A percentile compares a stretch with the other conserved stretches of the same genome.
These are phyloP conservation scores for Hipparchia sbordonii DNA, from an alignment of 2,888 invertebrate species.

Conservation along the genomic window DNA sequence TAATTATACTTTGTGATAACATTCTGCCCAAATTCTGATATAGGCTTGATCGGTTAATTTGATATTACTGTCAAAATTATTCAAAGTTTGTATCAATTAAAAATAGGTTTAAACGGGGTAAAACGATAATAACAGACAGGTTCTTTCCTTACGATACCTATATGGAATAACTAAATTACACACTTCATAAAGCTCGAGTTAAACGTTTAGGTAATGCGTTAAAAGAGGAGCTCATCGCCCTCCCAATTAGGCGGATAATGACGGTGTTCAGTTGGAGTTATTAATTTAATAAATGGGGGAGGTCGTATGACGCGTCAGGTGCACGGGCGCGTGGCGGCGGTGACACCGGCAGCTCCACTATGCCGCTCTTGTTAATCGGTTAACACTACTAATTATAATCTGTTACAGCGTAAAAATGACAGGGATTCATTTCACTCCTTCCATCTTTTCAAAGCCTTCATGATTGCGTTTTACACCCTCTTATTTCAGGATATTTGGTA, in stretches of 20 bases:
- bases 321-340: slow-evolving; percentile 47
- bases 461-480: too few relatives aligned
- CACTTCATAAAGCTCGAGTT: slow-evolving; percentile 76
- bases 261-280: slow-evolving; percentile 78
- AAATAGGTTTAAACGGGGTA: slow-evolving; percentile 12
- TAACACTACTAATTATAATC: slow-evolving; percentile 7
- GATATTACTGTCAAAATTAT: slow-evolving; percentile 38
- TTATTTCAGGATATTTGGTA: too few relatives aligned
- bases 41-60: slow-evolving; percentile 51
- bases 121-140: slow-evolving; percentile 10
- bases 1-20: slow-evolving; percentile 69
- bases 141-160: slow-evolving; percentile 7
- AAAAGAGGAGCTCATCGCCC: slow-evolving; percentile 76
- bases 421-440: too few relatives aligned
- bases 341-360: slow-evolving; percentile 39
- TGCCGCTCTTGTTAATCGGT: slow-evolving; percentile 29
- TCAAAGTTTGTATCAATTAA: slow-evolving; percentile 28
- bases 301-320: slow-evolving; percentile 64
- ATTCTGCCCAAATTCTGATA: slow-evolving; percentile 48
- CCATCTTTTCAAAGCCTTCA: too few relatives aligned
- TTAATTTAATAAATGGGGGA: slow-evolving; percentile 81
- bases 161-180: slow-evolving; percentile 58
- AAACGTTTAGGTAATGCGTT: slow-evolving; percentile 76
- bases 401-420: slow-evolving; percentile 3
- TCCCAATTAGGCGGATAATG: slow-evolving; percentile 80